Base-by-base conservation (phyloP, 2,797 vertebrate genomes). In the Todus mexicanus region DNA sequence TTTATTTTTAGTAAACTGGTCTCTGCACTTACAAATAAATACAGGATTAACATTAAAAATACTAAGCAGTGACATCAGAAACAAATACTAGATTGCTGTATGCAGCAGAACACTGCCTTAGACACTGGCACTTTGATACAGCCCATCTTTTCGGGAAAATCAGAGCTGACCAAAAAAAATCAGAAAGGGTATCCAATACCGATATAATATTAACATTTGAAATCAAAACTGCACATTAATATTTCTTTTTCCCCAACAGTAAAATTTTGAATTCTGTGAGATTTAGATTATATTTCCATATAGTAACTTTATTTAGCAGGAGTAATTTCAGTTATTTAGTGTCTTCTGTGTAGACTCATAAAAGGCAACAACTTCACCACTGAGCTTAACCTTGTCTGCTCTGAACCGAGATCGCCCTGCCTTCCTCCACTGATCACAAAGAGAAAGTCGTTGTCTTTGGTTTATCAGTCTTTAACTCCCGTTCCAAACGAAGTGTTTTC, bases 351-450 rank as follows among this genome's bases (percentile, higher is more conserved):
- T 18, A 51, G 48, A 75, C 31, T 66, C 23, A 64, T 22, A 9
- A 42, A 69, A 59, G 27, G 17, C 35, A 65, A 70, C 9, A 43
- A 11, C 21, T 25, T 47, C 9, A 53, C 26, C 38, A 15, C 29
- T 11, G 71, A 14, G 6, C 37, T 65, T 33, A 63, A 42, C 27
- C 10, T 57, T 33, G 25, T 15, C 40, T 70, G 23, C 70, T 64
- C 27, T 31, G 15, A 63, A 57, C 20, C 1, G 2, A 50, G n/a
- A 63, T 2, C 0, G 0, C 18, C 84, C 38, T 68, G 74, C 48
- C 21, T 40, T 65, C 31, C 60, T 71, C 54, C 48, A 35, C 13
- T 42, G 60, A 57, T 31, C 45, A 19, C 27, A 33, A 0, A 0
- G 43, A 82, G 56, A 43, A 82, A 86, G 17, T 20, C 9, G 1